Percentiles rank a stretch among this genome's conserved stretches.
Evolutionary conservation across 2,888 invertebrate genomes (phyloP).

Genomic region (Autographa gamma): DNA sequence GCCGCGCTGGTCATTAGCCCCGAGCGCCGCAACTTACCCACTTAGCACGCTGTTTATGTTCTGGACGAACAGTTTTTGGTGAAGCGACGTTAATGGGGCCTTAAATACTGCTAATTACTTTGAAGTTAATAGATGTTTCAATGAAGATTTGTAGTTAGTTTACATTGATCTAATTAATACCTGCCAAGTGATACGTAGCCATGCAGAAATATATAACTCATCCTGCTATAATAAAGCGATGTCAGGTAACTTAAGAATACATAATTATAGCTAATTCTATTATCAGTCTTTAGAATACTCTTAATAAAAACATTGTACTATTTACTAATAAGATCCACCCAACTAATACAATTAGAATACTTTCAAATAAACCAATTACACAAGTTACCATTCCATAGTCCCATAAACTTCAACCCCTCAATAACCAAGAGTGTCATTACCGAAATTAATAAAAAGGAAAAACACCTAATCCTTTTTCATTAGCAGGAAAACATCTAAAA

Average conservation of each 20-base stretch:
- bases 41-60: conserved; percentile 49
- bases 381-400: not conserved
- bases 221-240: too few relatives aligned
- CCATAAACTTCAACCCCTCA: conserved; percentile 21
- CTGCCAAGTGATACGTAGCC: too few relatives aligned
- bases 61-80: conserved; percentile 3
- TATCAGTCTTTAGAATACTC: not conserved
- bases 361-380: not conserved
- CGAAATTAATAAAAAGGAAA: conserved; percentile 57
- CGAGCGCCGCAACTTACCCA: conserved; percentile 10
- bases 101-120: not conserved
- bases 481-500: conserved; percentile 56
- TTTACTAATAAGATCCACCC: too few relatives aligned
- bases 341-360: too few relatives aligned
- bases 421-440: conserved; percentile 50
- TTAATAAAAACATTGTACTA: not conserved
- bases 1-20: conserved; percentile 50
- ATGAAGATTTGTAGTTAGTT: not conserved
- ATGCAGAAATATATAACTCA: too few relatives aligned
- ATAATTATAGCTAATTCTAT: not conserved
- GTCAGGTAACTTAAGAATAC: too few relatives aligned
- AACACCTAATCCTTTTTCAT: conserved; percentile 64
- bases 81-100: conserved; percentile 19
- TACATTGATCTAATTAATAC: too few relatives aligned
- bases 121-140: not conserved